Percentiles rank a stretch among this genome's conserved stretches.
Evolutionary conservation across 2,113 vertebrate species (phyloP).

Genomic region (Ardeotis arabs): DNA sequence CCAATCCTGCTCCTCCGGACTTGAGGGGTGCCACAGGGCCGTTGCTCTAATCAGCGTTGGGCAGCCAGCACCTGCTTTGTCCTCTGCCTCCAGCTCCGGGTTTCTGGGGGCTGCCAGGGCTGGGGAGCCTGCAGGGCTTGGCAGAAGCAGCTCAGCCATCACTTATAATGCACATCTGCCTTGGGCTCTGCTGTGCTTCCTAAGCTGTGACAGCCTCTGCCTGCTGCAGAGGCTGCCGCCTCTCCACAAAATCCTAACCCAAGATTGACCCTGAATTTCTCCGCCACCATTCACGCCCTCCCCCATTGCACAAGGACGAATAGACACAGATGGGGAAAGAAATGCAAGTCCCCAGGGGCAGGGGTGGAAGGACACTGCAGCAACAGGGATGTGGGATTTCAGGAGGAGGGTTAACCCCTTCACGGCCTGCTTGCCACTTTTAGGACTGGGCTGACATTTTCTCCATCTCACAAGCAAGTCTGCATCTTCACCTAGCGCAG

Average conservation of each 20-base stretch:
- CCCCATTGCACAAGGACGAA: neutral
- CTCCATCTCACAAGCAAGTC: neutral
- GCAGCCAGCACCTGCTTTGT: neutral
- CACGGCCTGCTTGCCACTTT: neutral
- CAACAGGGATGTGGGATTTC: neutral
- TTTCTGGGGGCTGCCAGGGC: neutral
- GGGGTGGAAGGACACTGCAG: neutral
- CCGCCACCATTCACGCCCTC: rapidly evolving
- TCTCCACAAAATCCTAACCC: neutral
- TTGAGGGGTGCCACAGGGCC: neutral
- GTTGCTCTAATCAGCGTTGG: neutral
- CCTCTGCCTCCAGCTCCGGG: rapidly evolving
- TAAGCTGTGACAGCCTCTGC: neutral
- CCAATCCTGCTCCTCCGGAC: neutral
- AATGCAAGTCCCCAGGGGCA: neutral
- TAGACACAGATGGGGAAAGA: neutral
- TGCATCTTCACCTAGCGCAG: neutral
- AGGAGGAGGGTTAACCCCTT: constrained; percentile 8
- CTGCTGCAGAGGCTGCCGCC: neutral
- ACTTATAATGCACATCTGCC: neutral
- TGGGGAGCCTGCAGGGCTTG: neutral
- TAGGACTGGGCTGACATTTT: neutral
- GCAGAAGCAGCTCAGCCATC: neutral
- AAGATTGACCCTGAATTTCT: neutral
- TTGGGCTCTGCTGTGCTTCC: neutral